phyloP scores from a whole-genome alignment of 2,888 invertebrate genomes.

The Trissonchulus latispiculum region DNA sequence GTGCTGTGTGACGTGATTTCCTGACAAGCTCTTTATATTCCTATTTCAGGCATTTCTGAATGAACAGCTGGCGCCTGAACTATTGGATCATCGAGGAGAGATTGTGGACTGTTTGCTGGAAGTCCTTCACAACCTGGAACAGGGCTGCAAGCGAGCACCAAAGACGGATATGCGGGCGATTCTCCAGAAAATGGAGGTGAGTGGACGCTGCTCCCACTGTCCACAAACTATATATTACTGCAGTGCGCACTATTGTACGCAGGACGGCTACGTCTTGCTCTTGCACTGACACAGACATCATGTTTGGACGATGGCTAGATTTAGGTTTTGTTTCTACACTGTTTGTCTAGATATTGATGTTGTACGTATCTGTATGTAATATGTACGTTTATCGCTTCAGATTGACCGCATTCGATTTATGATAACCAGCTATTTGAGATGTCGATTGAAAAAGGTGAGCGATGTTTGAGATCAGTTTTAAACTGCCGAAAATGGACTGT shows the following conservation, averaged over 20 bases:
- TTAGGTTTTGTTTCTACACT: not conserved
- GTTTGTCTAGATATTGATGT: not conserved
- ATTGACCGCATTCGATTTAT: not conserved
- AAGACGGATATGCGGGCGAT: constrained; percentile 67
- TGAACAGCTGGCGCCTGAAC: constrained; percentile 78
- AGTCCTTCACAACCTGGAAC: constrained; percentile 77
- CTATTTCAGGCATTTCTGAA: constrained; percentile 66
- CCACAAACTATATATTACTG: too few species aligned
- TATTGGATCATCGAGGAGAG: constrained; percentile 69
- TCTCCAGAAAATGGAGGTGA: constrained; percentile 55
- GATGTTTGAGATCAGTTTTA: too few species aligned
- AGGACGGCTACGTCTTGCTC: too few species aligned
- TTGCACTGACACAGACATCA: too few species aligned
- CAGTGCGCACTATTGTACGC: not conserved
- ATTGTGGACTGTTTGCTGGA: constrained; percentile 76
- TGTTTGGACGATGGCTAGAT: not conserved
- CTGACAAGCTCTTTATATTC: not conserved
- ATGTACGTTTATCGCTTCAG: constrained; percentile 12
- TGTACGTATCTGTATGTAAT: not conserved
- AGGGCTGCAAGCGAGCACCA: constrained; percentile 49
- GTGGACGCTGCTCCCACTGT: too few species aligned
- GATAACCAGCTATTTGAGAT: not conserved
- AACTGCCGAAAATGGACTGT: too few species aligned
- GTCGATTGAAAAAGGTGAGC: constrained; percentile 16
- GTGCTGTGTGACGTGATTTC: too few species aligned